Evolutionary conservation across 2,888 invertebrate species (phyloP), one percentile per base, ranked within the genome.

Genomic region (Chrysotoxum bicinctum): DNA sequence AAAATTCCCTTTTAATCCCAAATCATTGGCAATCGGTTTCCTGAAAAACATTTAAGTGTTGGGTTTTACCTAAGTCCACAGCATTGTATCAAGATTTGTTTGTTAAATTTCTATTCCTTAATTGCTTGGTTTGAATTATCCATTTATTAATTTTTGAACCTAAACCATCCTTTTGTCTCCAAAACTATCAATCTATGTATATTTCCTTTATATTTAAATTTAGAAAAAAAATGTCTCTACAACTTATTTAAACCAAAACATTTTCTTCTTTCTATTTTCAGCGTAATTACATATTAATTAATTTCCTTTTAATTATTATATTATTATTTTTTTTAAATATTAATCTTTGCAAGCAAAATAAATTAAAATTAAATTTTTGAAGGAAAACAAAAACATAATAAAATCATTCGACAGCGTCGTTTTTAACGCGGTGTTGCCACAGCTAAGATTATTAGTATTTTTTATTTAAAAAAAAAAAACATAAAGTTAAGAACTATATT

Each of bases 241-340:
- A 87, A 90, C 43, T 35, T 45, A 64, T 74, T 62, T 21, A 64
- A 45, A 43, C 4, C n/a, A 40, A 43, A 48, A 30, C 62, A 6
- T 70, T 32, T 70, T 48, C 52, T 87, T 69, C 87, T 79, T 84
- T 88, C 52, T 88, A 87, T 64, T 90, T 89, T 70, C 89, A 90
- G 90, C 90, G 91, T 90, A 90, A 90, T 90, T 89, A 89, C 83
- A 81, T 82, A 85, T 89, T 74, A 87, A 50, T 50, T 37, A 64
- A 48, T 23, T 87, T 87, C 87, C 64, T n/a, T 66, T 50, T 50
- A 50, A 66, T 66, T 88, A 89, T 26, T 30, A 43, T 62, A 43
- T 40, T 88, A 87, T 88, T 89, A 87, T 89, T 88, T 89, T 88
- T 43, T 40, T 40, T n/a, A 40, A 88, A 78, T 89, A 66, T 89